phyloP scores from a whole-genome alignment of 2,888 invertebrate genomes.

The Calameuta pallipes region DNA sequence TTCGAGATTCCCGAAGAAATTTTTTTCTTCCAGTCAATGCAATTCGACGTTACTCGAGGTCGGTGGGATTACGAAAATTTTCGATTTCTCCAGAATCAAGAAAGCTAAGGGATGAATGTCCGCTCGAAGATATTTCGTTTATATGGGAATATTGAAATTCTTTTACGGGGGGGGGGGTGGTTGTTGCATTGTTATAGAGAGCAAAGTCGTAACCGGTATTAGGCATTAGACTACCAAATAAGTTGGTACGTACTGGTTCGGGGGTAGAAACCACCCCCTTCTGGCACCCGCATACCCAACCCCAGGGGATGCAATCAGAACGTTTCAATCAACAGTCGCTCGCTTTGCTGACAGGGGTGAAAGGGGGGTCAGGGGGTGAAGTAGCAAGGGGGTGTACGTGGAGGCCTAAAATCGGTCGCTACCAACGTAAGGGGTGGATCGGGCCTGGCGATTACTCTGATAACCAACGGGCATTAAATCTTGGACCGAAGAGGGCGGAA shows the following conservation, averaged over 20 bases:
- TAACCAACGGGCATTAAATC: constrained; percentile 63
- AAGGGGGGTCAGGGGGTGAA: constrained; percentile 7
- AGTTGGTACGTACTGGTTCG: constrained; percentile 54
- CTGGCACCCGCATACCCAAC: constrained; percentile 55
- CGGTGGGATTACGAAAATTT: not conserved
- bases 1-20: not conserved
- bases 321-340: constrained; percentile 66
- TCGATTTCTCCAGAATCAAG: not conserved
- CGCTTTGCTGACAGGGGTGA: constrained; percentile 30
- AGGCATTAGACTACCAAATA: constrained; percentile 66
- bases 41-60: not conserved
- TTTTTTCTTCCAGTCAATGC: not conserved
- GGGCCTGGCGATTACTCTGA: constrained; percentile 57
- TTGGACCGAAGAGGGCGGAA: constrained; percentile 55
- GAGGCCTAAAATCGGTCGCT: constrained; percentile 27
- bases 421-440: constrained; percentile 34
- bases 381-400: constrained; percentile 19
- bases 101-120: not conserved
- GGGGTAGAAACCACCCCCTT: constrained; percentile 29
- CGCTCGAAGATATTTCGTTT: not conserved
- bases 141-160: not conserved
- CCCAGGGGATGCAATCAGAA: constrained; percentile 65
- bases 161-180: not conserved
- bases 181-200: not conserved
- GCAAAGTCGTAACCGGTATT: constrained; percentile 37